Evolutionary conservation across 1,140 invertebrate genomes (phyloP), one percentile per base, ranked within the genome.

Genomic region (Heliothis subflexa): DNA sequence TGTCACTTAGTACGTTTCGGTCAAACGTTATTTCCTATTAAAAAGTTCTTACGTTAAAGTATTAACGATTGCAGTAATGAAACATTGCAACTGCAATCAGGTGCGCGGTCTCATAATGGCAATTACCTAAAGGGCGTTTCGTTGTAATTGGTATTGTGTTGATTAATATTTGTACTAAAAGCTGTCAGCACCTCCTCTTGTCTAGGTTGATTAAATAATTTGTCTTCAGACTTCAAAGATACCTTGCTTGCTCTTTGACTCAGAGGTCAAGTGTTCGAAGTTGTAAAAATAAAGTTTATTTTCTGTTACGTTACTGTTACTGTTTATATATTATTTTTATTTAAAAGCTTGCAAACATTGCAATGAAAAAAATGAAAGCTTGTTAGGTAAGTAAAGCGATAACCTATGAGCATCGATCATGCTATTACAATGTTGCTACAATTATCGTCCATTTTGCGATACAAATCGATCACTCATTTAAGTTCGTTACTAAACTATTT

Each of bases 401-500:
- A 33, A 16, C 40, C n/a, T 47, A 47, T n/a, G 11, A 4, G 14
- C 16, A 64, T 64, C 61, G 40, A 64, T 64, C 61, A 61, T 61
- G 7, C 13, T n/a, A 13, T 61, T 61, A n/a, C n/a, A n/a, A 13
- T 13, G n/a, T 33, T 40, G 59, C 14, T 28, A 47, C 9, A 18
- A 4, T n/a, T 64, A 64, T 64, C 55, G 21, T 57, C 61, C 18
- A 47, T 52, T 52, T 68, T 21, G 47, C 13, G 47, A 21, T 47
- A 64, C 40, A 47, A 64, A 64, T 64, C 61, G 61, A 64, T 64
- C 61, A 64, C 18, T 7, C 14, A 64, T 33, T 47, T 64, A 47
- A 45, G 7, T 64, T 64, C 12, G 12, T 33, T 33, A 33, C 33
- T 33, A 33, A 33, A 33, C 33, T 5, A 33, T 33, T 33, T 33